Evolutionary conservation across 2,113 vertebrate species (phyloP).

Genomic region (Butorides virescens): DNA sequence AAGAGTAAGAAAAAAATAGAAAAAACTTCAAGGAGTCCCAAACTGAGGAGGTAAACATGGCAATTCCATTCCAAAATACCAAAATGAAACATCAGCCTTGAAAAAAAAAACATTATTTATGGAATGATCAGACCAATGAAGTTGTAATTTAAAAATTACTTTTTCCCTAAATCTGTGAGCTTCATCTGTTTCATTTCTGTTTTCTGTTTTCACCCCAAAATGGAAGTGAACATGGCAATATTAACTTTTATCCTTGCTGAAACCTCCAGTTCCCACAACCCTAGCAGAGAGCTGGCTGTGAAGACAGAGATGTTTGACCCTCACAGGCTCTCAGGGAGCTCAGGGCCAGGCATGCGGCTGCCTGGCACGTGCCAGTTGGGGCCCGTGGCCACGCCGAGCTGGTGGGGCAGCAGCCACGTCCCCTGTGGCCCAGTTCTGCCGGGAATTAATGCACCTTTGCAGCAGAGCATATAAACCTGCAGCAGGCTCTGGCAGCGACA

Average conservation of each 20-base stretch:
- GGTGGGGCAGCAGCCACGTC: neutral
- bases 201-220: neutral
- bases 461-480: neutral
- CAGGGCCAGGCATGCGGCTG: accelerated
- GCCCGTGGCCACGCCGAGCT: neutral
- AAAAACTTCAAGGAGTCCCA: neutral
- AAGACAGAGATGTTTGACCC: neutral
- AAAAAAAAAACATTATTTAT: neutral
- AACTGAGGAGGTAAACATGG: neutral
- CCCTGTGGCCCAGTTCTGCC: neutral
- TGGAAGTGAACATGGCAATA: neutral
- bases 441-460: neutral
- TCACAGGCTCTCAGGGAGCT: neutral
- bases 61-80: neutral
- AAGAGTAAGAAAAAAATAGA: neutral
- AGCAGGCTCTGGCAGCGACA: neutral
- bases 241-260: neutral
- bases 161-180: neutral
- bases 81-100: neutral
- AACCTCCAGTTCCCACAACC: neutral
- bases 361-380: accelerated
- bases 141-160: neutral
- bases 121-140: neutral
- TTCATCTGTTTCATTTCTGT: neutral
- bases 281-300: neutral